Evolutionary conservation across 2,797 vertebrate genomes (phyloP), one percentile per base, ranked within the genome.

Genomic region (Champsocephalus esox): DNA sequence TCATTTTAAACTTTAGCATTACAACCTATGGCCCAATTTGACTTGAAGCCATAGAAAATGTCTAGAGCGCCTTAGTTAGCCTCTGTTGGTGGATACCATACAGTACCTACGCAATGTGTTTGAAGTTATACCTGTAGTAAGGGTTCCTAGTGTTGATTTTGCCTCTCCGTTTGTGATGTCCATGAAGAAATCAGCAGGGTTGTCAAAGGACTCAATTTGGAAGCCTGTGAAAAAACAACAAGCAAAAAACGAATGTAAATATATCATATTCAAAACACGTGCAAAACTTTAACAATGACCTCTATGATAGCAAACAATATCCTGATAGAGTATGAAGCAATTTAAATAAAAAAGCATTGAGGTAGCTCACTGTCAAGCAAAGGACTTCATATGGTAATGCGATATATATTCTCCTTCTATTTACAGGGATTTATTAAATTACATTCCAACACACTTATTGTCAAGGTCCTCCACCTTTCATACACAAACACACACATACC

Each of bases 121-220:
- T 64, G 14, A 51, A 8, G 16, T 21, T 46, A 3, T 84, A 93
- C 92, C 91, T 84, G 17, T 59, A 51, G 24, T 41, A 7, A 58
- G 12, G 9, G 84, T 49, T 32, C 65, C 56, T 1, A 56, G 2
- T 62, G 66, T 54, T 16, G 87, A 88, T 28, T 51, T 75, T 46
- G 76, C 78, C 3, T 94, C 92, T 80, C 94, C 95, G 5, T 95
- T 95, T 59, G 90, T 95, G 73, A 96, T 79, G 71, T 96, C 95
- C 90, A 96, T 88, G 68, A 96, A 94, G 91, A 96, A 96, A 80
- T 95, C 95, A 12, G 95, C 92, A 8, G 95, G 94, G 76, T 95
- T 96, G 90, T 95, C 84, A 45, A 94, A 94, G 32, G 92, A 12
- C 28, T 96, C 92, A 44, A 95, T 94, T 46, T 93, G 79, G 73